Conservation (phyloP, 2,888 invertebrate genomes). For the Macroteleia sp. region DNA sequence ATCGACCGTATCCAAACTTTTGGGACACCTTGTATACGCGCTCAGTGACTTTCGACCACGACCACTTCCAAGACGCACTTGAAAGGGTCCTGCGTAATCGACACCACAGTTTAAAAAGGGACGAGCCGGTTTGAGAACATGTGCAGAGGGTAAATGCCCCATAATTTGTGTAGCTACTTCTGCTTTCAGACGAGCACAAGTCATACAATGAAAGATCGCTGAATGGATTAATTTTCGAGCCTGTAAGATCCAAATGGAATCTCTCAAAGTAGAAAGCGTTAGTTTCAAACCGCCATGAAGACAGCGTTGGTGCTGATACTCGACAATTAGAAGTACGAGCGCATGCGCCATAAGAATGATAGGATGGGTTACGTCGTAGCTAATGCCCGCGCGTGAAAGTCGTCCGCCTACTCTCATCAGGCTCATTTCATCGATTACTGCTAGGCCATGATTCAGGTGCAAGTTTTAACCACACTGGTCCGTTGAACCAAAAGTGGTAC, state of each 20-base stretch:
- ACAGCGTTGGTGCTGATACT: too few species aligned
- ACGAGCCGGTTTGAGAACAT: neutral
- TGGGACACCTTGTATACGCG: too few species aligned
- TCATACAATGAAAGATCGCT: neutral
- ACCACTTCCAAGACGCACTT: conserved; percentile 49
- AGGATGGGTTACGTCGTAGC: neutral
- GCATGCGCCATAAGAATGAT: neutral
- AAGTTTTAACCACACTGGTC: too few species aligned
- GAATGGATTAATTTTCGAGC: neutral
- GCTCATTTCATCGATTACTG: too few species aligned
- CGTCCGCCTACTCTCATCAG: too few species aligned
- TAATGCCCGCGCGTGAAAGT: neutral
- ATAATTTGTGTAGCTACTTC: neutral
- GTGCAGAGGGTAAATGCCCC: neutral
- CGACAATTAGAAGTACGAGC: too few species aligned
- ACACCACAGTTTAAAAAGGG: conserved; percentile 36
- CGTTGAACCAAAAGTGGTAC: too few species aligned
- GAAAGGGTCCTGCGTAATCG: conserved; percentile 47
- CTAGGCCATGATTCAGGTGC: too few species aligned
- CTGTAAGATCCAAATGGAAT: neutral
- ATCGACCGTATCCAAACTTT: too few species aligned
- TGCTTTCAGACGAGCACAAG: neutral
- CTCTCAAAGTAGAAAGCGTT: too few species aligned
- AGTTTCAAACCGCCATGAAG: too few species aligned
- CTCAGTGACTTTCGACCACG: conserved; percentile 45